These are phyloP conservation scores for Margaritifera margaritifera DNA, from an alignment of 2,888 invertebrate species.

Conservation along the genomic window DNA sequence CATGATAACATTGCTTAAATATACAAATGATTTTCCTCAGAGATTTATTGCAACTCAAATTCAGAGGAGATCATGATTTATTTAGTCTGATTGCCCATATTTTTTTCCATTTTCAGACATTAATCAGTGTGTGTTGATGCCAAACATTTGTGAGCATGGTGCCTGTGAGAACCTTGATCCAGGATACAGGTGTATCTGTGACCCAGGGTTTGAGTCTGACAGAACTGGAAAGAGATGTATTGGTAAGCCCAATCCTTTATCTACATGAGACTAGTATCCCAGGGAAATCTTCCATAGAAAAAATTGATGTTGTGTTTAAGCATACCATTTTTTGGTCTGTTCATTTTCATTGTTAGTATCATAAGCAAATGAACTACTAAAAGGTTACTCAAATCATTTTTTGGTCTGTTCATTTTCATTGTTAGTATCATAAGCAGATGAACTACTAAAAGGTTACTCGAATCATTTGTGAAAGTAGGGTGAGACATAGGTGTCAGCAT, in stretches of 20 bases:
- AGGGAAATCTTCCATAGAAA: neutral
- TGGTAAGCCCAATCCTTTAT: slow-evolving; percentile 49
- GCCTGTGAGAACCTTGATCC: slow-evolving; percentile 86
- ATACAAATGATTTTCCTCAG: neutral
- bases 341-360: no score
- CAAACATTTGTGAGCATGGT: slow-evolving; percentile 87
- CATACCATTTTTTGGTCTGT: no score
- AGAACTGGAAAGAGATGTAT: slow-evolving; percentile 81
- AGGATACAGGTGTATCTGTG: slow-evolving; percentile 85
- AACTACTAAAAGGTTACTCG: no score
- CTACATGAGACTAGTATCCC: neutral
- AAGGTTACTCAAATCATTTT: no score
- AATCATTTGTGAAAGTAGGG: no score
- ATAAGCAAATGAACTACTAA: no score
- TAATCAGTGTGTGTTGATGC: slow-evolving; percentile 88
- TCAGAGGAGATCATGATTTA: neutral
- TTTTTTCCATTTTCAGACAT: slow-evolving; percentile 76
- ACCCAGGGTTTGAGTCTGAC: slow-evolving; percentile 84
- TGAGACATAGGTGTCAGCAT: no score
- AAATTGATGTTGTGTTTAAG: no score
- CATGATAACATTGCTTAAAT: no score
- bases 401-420: no score
- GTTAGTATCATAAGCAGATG: no score
- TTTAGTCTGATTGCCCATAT: neutral
- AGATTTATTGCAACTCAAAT: neutral